phyloP scores from a whole-genome alignment of 2,797 vertebrate species.

The Oryzias dopingdopingensis region DNA sequence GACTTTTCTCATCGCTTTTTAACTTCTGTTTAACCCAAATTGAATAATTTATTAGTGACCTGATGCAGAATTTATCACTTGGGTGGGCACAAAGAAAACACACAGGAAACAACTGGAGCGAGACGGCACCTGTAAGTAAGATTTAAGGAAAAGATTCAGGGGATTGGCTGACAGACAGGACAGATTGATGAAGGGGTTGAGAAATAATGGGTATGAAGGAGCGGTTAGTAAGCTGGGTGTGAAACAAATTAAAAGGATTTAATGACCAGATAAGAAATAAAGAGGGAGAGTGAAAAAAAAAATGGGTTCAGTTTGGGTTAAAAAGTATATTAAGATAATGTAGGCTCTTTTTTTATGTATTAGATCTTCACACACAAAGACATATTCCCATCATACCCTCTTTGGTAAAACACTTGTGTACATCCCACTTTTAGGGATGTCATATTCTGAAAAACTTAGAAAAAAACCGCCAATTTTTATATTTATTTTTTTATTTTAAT shows the following conservation, averaged over 20 bases:
- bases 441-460: no score
- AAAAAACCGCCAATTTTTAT: no score
- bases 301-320: background rate
- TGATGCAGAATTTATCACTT: conserved; percentile 43
- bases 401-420: no score
- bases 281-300: background rate
- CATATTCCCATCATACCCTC: no score
- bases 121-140: conserved; percentile 6
- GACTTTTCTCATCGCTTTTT: background rate
- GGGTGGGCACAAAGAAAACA: conserved; percentile 32
- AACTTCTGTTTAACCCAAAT: conserved; percentile 14
- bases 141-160: conserved; percentile 8
- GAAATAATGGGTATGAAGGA: background rate
- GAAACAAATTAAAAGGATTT: conserved; percentile 5
- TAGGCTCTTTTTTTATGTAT: no score
- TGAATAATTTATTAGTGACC: conserved; percentile 54
- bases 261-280: background rate
- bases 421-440: no score
- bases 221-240: background rate
- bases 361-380: no score
- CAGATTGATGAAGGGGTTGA: conserved; percentile 12
- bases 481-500: no score
- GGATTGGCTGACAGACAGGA: background rate
- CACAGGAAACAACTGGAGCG: conserved; percentile 16
- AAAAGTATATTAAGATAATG: no score